Conservation (phyloP, 1,140 invertebrate species). For the Paraescarpia echinospica region DNA sequence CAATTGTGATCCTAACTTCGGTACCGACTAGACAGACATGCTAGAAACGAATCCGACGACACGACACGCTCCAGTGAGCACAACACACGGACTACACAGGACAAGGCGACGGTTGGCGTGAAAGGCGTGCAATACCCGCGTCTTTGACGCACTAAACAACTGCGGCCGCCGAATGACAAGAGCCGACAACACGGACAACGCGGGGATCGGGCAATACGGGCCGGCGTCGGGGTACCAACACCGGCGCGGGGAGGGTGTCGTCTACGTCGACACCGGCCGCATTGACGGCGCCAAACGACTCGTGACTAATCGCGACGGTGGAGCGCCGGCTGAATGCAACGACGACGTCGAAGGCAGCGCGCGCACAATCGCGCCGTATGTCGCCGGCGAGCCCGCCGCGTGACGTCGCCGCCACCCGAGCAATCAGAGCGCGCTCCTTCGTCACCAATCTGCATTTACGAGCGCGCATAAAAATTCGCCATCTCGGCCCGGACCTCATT, state of each 20-base stretch:
- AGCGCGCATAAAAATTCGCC: background rate
- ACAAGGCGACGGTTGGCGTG: too few species aligned
- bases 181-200: background rate
- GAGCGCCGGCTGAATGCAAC: background rate
- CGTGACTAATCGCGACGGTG: background rate
- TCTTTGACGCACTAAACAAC: background rate
- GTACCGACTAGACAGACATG: background rate
- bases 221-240: background rate
- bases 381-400: background rate
- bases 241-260: background rate
- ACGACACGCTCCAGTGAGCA: background rate
- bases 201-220: background rate
- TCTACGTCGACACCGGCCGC: background rate
- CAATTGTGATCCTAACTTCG: background rate
- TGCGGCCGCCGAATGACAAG: background rate
- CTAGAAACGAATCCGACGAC: background rate
- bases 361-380: background rate
- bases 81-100: too few species aligned
- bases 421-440: background rate
- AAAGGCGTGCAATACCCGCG: too few species aligned
- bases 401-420: background rate
- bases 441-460: background rate
- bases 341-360: background rate
- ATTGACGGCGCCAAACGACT: background rate
- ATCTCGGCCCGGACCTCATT: background rate